phyloP scores from a whole-genome alignment of 2,888 invertebrate genomes.

The Rhaphigaster nebulosa region DNA sequence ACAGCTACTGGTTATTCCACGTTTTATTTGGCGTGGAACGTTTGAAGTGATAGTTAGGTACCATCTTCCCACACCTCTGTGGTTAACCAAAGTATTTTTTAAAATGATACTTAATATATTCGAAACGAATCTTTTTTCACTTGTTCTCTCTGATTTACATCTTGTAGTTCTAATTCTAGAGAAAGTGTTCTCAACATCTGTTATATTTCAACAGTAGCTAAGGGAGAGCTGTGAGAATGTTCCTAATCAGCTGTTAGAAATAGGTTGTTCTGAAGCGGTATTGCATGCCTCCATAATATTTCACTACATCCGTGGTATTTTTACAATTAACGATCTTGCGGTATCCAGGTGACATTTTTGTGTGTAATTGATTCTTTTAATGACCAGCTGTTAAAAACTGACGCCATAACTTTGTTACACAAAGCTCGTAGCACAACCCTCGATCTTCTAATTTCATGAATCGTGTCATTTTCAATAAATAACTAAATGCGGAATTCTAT shows the following conservation, averaged over 20 bases:
- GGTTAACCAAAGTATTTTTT: not conserved
- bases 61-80: too few species aligned
- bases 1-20: too few species aligned
- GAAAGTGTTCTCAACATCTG: conserved; percentile 10
- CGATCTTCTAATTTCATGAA: too few species aligned
- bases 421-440: not conserved
- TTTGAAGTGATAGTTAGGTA: too few species aligned
- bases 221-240: conserved; percentile 1
- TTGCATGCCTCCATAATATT: not conserved
- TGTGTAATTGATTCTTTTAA: not conserved
- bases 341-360: not conserved
- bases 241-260: not conserved
- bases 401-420: not conserved
- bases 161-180: not conserved
- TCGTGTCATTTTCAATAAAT: too few species aligned
- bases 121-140: not conserved
- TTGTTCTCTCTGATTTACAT: not conserved
- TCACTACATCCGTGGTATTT: not conserved
- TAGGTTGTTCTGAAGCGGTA: not conserved
- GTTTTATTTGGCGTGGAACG: too few species aligned
- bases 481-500: too few species aligned
- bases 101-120: not conserved
- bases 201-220: not conserved
- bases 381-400: not conserved
- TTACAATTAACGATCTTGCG: not conserved